Evolutionary conservation across 2,797 vertebrate genomes (phyloP), one percentile per base, ranked within the genome.

Genomic region (Syndactyla subalaris): DNA sequence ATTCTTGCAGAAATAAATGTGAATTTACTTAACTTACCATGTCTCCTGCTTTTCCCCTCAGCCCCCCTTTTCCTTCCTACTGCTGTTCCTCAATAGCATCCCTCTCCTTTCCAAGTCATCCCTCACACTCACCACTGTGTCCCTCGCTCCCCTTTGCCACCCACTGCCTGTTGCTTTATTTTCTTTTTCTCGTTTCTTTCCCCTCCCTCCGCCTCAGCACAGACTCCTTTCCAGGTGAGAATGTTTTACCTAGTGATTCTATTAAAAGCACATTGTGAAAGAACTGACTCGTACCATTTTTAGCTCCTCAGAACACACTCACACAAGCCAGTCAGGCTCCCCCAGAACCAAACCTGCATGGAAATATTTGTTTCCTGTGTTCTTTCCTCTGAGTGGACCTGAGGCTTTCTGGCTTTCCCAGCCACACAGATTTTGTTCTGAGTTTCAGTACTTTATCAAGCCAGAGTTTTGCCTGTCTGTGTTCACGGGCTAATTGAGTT

Each of bases 1-100:
- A 97, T 89, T 95, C 96, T 94, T 93, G 93, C 92, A 96, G 97
- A 93, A 97, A 96, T 95, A 96, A 96, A 95, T 96, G 96, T 94
- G 96, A 97, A 97, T 97, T 96, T 96, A 95, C 97, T 96, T 97
- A 97, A 97, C 96, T 96, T 95, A 96, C 97, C 97, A 93, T 97
- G 95, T 96, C 96, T 97, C 97, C 96, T 97, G 96, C 90, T 89
- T 94, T 95, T 89, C 81, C 94, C 94, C 95, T 94, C 94, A 45
- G 59, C 88, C 51, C 79, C 46, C 49, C 52, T 94, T 95, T 95
- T 97, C 94, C 93, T 96, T 97, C 96, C 95, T 91, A 89, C 87
- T 83, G 94, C 91, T 93, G 82, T 49, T 97, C 94, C 95, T 97
- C 97, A 96, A 94, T 96, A 88, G 94, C 96, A 96, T 96, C 96